Percentiles rank a stretch among this genome's conserved stretches.
Evolutionary conservation across 2,113 vertebrate species (phyloP).

Genomic region (Apistogramma diplotaenia): DNA sequence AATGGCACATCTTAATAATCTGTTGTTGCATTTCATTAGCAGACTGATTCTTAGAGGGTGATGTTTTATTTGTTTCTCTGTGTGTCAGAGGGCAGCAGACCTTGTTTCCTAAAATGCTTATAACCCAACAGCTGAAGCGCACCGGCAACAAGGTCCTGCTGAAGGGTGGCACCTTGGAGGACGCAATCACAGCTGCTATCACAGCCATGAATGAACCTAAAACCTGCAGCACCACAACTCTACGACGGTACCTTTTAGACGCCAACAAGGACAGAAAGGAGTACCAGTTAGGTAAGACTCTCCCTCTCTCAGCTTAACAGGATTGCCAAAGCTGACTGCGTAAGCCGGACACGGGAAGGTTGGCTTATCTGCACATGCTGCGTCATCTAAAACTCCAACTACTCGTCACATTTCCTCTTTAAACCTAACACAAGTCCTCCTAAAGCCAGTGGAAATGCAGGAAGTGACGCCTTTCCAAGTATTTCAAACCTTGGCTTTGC

Average conservation of each 20-base stretch:
- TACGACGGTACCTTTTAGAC: slow-evolving; percentile 91
- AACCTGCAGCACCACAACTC: slow-evolving; percentile 91
- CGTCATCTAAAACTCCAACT: neutral
- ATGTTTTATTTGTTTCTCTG: no score
- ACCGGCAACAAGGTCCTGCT: slow-evolving; percentile 88
- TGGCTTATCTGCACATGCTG: neutral
- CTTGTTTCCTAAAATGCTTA: neutral
- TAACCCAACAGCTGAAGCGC: slow-evolving; percentile 85
- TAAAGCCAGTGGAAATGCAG: neutral
- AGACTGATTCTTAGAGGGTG: no score
- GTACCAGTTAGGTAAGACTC: slow-evolving; percentile 83
- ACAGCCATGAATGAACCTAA: slow-evolving; percentile 99
- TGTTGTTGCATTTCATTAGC: neutral
- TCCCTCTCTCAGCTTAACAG: neutral
- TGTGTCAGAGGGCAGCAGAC: neutral
- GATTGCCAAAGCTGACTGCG: neutral
- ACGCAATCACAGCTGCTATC: slow-evolving; percentile 93
- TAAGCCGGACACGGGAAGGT: neutral
- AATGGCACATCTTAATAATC: neutral
- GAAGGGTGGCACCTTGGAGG: slow-evolving; percentile 87
- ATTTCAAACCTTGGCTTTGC: neutral
- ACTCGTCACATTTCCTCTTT: neutral
- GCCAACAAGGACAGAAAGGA: slow-evolving; percentile 89
- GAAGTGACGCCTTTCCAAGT: neutral
- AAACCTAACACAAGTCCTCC: neutral